Conservation (phyloP, 2,113 vertebrate species). For the Agapornis roseicollis region DNA sequence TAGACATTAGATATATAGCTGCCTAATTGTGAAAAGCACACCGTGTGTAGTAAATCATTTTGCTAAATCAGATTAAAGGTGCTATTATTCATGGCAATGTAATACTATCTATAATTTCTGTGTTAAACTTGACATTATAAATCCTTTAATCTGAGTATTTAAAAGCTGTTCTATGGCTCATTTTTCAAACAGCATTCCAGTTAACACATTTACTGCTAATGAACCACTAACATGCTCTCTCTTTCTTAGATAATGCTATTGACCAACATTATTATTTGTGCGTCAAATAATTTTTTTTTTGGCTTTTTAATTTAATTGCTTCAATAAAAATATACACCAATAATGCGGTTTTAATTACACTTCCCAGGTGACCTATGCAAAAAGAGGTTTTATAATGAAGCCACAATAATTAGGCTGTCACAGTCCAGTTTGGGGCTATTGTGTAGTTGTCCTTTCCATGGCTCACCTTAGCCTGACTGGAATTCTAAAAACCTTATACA, state of each 20-base stretch:
- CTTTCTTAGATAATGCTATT: constrained; percentile 91
- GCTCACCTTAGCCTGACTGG: constrained; percentile 86
- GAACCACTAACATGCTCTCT: constrained; percentile 84
- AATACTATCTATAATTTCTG: constrained; percentile 86
- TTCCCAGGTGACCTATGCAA: constrained; percentile 96
- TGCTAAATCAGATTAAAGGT: constrained; percentile 83
- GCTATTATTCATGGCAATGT: constrained; percentile 80
- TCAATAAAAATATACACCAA: constrained; percentile 95
- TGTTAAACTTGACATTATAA: constrained; percentile 97
- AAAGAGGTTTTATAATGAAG: constrained; percentile 96
- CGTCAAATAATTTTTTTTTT: constrained; percentile 91
- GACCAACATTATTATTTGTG: constrained; percentile 99
- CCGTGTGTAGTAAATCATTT: constrained; percentile 73
- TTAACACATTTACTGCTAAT: constrained; percentile 89
- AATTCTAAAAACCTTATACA: constrained; percentile 86
- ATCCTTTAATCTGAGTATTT: constrained; percentile 93
- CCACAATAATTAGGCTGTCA: constrained; percentile 97
- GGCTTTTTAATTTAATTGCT: constrained; percentile 98
- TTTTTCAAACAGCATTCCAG: constrained; percentile 87
- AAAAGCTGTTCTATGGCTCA: constrained; percentile 87
- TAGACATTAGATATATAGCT: constrained; percentile 38
- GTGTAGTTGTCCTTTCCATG: constrained; percentile 89
- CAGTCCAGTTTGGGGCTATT: constrained; percentile 94
- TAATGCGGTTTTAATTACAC: constrained; percentile 99
- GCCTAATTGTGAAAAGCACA: constrained; percentile 54